Percentiles rank a stretch among this genome's conserved stretches.
phyloP scores from a whole-genome alignment of 2,113 vertebrate genomes.

The Nyctibius bracteatus region DNA sequence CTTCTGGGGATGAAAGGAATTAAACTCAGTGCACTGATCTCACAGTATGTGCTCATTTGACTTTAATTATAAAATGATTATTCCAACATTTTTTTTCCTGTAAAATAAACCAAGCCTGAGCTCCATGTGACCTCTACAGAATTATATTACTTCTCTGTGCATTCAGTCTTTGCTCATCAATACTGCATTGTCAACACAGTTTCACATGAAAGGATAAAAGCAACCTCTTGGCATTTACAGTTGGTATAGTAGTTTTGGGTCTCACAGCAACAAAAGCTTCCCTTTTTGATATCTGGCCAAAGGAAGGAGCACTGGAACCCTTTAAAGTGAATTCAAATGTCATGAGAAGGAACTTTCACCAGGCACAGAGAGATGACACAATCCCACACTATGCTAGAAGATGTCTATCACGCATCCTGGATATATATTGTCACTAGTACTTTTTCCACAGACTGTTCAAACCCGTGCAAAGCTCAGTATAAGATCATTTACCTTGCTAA shows the following conservation, averaged over 20 bases:
- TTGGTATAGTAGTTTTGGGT: background rate
- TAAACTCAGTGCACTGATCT: slow-evolving; percentile 44
- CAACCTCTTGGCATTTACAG: background rate
- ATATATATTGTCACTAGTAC: background rate
- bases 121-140: background rate
- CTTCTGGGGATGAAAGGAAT: slow-evolving; percentile 64
- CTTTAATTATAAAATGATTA: slow-evolving; percentile 59
- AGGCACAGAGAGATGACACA: background rate
- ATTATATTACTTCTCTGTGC: background rate
- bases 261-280: background rate
- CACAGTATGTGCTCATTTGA: slow-evolving; percentile 55
- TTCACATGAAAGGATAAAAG: slow-evolving; percentile 2
- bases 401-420: background rate
- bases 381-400: background rate
- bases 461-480: background rate
- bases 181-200: background rate
- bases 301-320: background rate
- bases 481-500: background rate
- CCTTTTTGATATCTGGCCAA: background rate
- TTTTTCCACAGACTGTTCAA: background rate
- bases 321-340: background rate
- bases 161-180: slow-evolving; percentile 1
- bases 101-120: slow-evolving; percentile 39
- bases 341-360: background rate
- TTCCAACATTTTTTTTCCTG: background rate